A percentile compares a stretch with the other conserved stretches of the same genome.
phyloP scores from a whole-genome alignment of 2,113 vertebrate species.

The Passerina amoena region DNA sequence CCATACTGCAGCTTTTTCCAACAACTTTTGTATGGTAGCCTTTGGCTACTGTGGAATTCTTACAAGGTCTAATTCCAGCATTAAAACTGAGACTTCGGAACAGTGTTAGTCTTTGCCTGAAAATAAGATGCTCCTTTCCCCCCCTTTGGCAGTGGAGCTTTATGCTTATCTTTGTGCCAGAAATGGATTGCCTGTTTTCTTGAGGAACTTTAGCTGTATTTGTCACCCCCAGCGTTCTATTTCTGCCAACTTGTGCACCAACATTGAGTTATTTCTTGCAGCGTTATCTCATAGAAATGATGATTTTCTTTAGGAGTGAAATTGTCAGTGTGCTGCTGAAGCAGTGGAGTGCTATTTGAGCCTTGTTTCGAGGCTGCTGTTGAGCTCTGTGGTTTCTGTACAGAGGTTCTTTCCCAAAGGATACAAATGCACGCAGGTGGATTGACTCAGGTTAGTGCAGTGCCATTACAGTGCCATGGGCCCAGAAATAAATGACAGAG shows the following conservation, averaged over 20 bases:
- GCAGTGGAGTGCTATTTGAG: background rate
- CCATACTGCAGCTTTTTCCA: background rate
- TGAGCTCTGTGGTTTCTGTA: background rate
- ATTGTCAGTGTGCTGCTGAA: background rate
- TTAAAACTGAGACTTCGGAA: background rate
- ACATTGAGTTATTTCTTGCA: background rate
- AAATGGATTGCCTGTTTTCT: background rate
- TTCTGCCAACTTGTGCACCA: background rate
- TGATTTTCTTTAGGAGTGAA: background rate
- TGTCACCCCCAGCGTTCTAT: background rate
- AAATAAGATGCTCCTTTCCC: background rate
- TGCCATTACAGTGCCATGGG: background rate
- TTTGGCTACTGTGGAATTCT: background rate
- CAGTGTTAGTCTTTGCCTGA: background rate
- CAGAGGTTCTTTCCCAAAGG: background rate
- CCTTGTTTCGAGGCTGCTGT: background rate
- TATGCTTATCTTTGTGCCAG: background rate
- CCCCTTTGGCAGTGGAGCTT: background rate
- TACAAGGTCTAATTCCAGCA: background rate
- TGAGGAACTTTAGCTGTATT: background rate
- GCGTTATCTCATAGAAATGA: background rate
- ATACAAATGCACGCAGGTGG: accelerated
- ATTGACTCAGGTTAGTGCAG: background rate
- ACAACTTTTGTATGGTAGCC: background rate
- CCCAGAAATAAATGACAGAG: background rate